Evolutionary conservation across 2,113 vertebrate genomes (phyloP), one percentile per base, ranked within the genome.

Genomic region (Enhydra lutris): DNA sequence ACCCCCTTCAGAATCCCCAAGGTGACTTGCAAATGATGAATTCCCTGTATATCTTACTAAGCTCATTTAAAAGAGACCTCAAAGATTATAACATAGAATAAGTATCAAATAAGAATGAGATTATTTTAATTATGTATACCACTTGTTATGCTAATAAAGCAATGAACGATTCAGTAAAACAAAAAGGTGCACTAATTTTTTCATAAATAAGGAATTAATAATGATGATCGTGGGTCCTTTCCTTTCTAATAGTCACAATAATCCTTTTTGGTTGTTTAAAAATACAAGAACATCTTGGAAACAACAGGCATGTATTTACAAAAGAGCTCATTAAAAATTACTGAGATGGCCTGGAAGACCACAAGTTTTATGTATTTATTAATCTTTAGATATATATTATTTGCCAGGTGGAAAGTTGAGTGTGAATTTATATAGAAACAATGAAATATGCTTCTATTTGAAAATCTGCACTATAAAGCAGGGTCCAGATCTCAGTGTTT

Each of bases 281-380:
- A 47, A 31, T 15, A 47, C 1, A 83, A 5, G 10, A 59, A 87
- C 10, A 2, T 20, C 21, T 80, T 80, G 57, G 17, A 74, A 93
- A 63, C 3, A 67, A 42, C 69, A 78, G 91, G n/a, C 14, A 36
- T 45, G 23, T 4, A 50, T 24, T 92, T 96, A 23, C 1, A 96
- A 97, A 98, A 83, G 67, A 15, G 61, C 1, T 93, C n/a, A 76
- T 36, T 74, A 86, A 26, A 92, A 94, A 96, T 26, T 93, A 81
- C 1, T 26, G 3, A 24, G 39, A 29, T 31, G 29, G 31, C 86
- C 4, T 61, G 21, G 3, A 36, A 94, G 29, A 2, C 88, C 92
- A 45, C 0, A 91, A 29, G 2, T 92, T 69, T 90, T 57, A 76
- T n/a, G 26, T 47, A 92, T 93, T 91, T 87, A 74, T 8, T 36